Evolutionary conservation across 2,888 invertebrate genomes (phyloP), one percentile per base, ranked within the genome.

Genomic region (Acleris laterana): DNA sequence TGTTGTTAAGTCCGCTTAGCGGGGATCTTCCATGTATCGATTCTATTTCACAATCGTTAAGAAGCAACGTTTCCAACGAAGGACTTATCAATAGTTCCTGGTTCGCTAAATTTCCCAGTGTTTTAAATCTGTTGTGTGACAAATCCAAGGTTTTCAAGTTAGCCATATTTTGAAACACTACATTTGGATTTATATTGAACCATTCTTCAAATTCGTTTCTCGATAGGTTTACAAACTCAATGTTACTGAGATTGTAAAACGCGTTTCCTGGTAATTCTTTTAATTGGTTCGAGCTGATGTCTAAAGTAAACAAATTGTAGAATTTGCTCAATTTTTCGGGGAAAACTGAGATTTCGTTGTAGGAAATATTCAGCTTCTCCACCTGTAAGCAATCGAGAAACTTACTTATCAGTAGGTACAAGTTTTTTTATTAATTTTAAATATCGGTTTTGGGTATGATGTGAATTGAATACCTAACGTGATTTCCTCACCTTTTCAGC

Each of bases 301-400:
- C 93, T 44, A 93, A 72, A 2, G 71, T 76, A 9, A 84, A 69
- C 62, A 93, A 74, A 63, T 88, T 88, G 56, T 81, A 74, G 48
- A 90, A 81, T 58, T 72, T 81, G 28, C 72, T 73, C 16, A 93
- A 69, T 38, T 78, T 81, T 66, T 70, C 72, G 0, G 96, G 95
- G 74, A 96, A 94, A 3, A 80, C 81, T 3, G 81, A 82, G 61
- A 96, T 93, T 51, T 90, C 84, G 77, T 96, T 96, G 72, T 90
- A 88, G 4, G 96, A 95, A 63, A 96, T 81, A 77, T 96, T 95
- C 70, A 96, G 83, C 28, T 90, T 90, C 72, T 94, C 93, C 32
- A 96, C 94, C 95, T 95, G 89, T 73, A 91, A 91, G 75, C 42
- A 46, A 6, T 7, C 52, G 51, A 16, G 16, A n/a, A 28, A 49